A percentile compares a stretch with the other conserved stretches of the same genome.
phyloP scores from a whole-genome alignment of 2,113 vertebrate species.

The Anthoscopus minutus region DNA sequence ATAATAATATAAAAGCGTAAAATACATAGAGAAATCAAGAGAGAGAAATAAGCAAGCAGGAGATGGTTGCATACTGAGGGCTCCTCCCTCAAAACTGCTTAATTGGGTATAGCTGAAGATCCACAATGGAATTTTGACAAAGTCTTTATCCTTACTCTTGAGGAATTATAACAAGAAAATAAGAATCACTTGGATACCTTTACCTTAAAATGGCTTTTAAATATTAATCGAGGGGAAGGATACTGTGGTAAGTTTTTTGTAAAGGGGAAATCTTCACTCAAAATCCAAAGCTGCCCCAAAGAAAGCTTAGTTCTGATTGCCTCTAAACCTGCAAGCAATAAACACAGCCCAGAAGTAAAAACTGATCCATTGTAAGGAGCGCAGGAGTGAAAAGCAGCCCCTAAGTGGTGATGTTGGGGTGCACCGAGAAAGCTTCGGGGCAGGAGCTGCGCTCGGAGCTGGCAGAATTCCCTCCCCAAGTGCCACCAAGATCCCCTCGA shows the following conservation, averaged over 20 bases:
- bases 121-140: neutral
- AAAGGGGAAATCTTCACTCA: neutral
- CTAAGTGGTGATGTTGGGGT: neutral
- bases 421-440: rapidly evolving
- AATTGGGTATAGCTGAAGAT: neutral
- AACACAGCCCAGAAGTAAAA: rapidly evolving
- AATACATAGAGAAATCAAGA: neutral
- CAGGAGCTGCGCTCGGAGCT: no score
- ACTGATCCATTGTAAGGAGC: rapidly evolving
- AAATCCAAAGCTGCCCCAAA: neutral
- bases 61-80: neutral
- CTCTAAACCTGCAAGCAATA: neutral
- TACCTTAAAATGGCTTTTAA: neutral
- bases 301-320: neutral
- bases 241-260: no score
- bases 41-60: neutral
- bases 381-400: neutral
- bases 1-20: neutral
- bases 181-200: neutral
- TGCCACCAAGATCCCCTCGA: rapidly evolving
- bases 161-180: neutral
- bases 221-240: no score
- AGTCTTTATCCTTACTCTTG: neutral
- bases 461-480: neutral
- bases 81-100: neutral